A percentile compares a stretch with the other conserved stretches of the same genome.
Conservation (phyloP, 2,797 vertebrate species). For the Scyliorhinus canicula region DNA sequence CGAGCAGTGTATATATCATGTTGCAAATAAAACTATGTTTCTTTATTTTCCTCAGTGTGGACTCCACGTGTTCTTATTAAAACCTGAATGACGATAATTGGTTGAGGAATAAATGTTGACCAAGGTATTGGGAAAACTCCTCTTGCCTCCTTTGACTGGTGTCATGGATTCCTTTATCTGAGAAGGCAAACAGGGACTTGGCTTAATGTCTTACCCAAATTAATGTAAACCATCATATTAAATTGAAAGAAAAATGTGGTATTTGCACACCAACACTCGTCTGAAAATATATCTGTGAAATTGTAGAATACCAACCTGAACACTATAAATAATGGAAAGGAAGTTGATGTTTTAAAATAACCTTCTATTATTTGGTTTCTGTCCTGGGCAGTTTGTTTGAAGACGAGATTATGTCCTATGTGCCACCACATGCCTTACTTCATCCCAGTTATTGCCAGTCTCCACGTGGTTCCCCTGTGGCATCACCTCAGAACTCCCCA, state of each 20-base stretch:
- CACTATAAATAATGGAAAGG: neutral
- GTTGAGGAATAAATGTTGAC: neutral
- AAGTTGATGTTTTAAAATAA: neutral
- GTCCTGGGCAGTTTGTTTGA: constrained; percentile 78
- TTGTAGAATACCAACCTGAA: neutral
- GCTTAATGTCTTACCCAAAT: neutral
- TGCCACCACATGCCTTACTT: constrained; percentile 87
- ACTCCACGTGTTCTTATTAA: no score
- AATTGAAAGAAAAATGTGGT: neutral
- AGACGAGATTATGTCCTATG: constrained; percentile 98
- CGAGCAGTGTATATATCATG: no score
- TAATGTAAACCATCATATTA: neutral
- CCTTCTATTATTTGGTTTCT: neutral
- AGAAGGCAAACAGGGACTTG: neutral
- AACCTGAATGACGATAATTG: no score
- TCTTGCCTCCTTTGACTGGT: neutral
- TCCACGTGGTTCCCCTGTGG: constrained; percentile 66
- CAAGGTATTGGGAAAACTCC: neutral
- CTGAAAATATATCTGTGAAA: constrained; percentile 4
- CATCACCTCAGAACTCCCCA: constrained; percentile 94
- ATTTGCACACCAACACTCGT: neutral
- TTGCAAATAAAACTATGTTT: no score
- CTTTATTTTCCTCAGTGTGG: no score
- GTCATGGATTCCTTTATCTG: neutral
- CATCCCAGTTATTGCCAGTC: constrained; percentile 84